Conservation (phyloP, 2,113 vertebrate species). For the Cololabis saira region DNA sequence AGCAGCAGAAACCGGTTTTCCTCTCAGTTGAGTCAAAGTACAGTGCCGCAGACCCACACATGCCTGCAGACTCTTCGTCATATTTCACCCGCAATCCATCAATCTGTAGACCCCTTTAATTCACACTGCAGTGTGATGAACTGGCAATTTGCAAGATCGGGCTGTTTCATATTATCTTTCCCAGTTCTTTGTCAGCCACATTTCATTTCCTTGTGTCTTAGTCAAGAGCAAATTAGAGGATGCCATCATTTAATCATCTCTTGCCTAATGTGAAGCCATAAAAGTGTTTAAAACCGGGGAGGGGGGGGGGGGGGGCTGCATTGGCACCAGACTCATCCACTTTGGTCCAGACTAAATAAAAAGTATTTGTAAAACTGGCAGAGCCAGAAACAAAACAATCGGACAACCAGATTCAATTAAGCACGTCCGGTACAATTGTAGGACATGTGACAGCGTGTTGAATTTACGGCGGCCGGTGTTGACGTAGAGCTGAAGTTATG, state of each 20-base stretch:
- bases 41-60: too few relatives aligned
- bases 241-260: slow-evolving; percentile 44
- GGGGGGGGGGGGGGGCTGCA: not conserved
- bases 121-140: slow-evolving; percentile 17
- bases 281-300: slow-evolving; percentile 12
- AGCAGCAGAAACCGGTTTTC: too few relatives aligned
- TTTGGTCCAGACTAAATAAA: slow-evolving; percentile 64
- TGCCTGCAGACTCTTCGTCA: too few relatives aligned
- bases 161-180: slow-evolving; percentile 53
- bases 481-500: slow-evolving; percentile 56
- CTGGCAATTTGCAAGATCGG: slow-evolving; percentile 15
- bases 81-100: slow-evolving; percentile 18
- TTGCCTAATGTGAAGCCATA: slow-evolving; percentile 37
- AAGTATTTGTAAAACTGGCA: slow-evolving; percentile 56
- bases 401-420: slow-evolving; percentile 64
- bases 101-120: not conserved
- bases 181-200: slow-evolving; percentile 33
- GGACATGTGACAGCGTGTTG: slow-evolving; percentile 65
- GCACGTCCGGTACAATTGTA: slow-evolving; percentile 40
- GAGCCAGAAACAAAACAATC: slow-evolving; percentile 67
- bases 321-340: slow-evolving; percentile 25
- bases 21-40: too few relatives aligned
- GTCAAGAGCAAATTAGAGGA: slow-evolving; percentile 44
- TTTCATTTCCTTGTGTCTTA: slow-evolving; percentile 41
- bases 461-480: slow-evolving; percentile 60